A percentile compares a stretch with the other conserved stretches of the same genome.
Conservation (phyloP, 2,797 vertebrate species). For the Cuniculus paca region DNA sequence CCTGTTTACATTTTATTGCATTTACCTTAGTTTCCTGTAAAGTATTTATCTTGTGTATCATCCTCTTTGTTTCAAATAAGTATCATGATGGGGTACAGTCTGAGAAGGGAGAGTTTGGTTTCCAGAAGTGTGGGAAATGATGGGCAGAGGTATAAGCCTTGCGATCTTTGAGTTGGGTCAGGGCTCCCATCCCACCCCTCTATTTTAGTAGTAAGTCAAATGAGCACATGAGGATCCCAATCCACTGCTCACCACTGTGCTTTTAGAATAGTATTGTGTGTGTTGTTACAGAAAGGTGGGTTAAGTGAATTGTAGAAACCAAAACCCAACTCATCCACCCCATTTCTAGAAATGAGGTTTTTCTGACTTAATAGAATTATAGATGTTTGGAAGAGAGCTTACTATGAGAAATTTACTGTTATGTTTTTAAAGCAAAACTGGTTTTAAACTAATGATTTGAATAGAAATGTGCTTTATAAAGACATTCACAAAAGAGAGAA, state of each 20-base stretch:
- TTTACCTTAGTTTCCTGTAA: slow-evolving; percentile 11
- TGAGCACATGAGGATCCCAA: background rate
- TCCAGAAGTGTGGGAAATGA: background rate
- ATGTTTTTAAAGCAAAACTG: background rate
- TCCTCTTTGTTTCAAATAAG: slow-evolving; percentile 30
- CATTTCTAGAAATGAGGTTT: slow-evolving; percentile 34
- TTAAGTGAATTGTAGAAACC: background rate
- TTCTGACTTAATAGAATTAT: slow-evolving; percentile 58
- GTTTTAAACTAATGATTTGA: slow-evolving; percentile 49
- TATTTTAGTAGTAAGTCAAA: slow-evolving; percentile 25
- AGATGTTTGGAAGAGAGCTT: slow-evolving; percentile 6
- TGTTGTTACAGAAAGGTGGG: background rate
- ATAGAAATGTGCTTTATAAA: background rate
- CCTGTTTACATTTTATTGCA: background rate
- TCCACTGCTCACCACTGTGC: background rate
- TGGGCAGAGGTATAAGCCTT: background rate
- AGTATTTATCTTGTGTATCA: background rate
- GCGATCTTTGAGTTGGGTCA: background rate
- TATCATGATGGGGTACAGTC: background rate
- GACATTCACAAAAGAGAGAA: background rate
- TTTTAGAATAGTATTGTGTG: background rate
- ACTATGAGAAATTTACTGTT: slow-evolving; percentile 18
- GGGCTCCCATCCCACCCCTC: too few relatives aligned
- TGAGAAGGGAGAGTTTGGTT: background rate
- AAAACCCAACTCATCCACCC: background rate